phyloP scores from a whole-genome alignment of 2,888 invertebrate species.

The Heliconius erato region DNA sequence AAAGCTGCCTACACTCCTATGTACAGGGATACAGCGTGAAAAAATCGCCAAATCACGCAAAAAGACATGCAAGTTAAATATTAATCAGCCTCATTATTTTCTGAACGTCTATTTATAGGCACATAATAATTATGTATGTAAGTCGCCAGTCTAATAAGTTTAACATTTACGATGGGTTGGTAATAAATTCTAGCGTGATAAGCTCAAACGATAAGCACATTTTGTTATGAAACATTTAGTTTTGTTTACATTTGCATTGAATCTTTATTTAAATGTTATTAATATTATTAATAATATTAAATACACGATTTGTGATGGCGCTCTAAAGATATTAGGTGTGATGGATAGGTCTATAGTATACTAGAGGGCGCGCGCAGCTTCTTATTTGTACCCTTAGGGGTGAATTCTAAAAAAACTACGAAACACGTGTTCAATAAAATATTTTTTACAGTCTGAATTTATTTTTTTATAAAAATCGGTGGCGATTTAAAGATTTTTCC shows the following conservation, averaged over 20 bases:
- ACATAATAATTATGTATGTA: constrained; percentile 1
- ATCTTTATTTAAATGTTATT: constrained; percentile 23
- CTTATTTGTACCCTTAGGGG: too few species aligned
- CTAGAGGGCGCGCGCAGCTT: too few species aligned
- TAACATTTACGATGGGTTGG: constrained; percentile 37
- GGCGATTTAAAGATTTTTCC: too few species aligned
- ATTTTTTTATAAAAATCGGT: too few species aligned
- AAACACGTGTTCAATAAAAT: too few species aligned
- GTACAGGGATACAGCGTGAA: too few species aligned
- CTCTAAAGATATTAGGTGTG: not conserved
- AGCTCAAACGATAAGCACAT: constrained; percentile 39
- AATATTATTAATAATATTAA: constrained; percentile 13
- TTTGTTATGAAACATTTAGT: constrained; percentile 43
- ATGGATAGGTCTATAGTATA: not conserved
- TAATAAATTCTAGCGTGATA: constrained; percentile 45
- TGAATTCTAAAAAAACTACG: too few species aligned
- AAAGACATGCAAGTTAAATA: not conserved
- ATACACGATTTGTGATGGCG: constrained; percentile 5
- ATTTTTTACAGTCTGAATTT: too few species aligned
- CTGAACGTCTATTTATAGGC: constrained; percentile 4
- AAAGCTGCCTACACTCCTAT: too few species aligned
- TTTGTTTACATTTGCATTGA: constrained; percentile 35
- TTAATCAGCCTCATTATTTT: not conserved
- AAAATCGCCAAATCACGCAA: not conserved
- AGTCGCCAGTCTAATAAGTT: constrained; percentile 31